Conservation (phyloP, 1,140 invertebrate genomes). For the Papilio polytes region DNA sequence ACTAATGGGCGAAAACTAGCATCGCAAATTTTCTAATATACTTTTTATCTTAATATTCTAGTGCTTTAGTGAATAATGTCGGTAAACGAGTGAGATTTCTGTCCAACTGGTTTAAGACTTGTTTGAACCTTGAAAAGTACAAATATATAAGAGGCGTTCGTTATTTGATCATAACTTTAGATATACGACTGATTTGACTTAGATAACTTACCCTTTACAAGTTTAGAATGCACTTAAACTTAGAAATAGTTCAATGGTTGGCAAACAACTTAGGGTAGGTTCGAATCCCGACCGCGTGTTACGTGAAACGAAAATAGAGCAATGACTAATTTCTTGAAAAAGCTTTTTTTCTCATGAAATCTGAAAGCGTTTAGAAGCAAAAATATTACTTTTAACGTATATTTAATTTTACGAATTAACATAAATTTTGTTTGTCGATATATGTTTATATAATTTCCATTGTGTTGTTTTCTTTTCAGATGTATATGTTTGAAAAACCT, state of each 20-base stretch:
- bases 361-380: not conserved
- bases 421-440: not conserved
- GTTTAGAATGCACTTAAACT: not conserved
- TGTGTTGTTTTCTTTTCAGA: not conserved
- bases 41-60: no score
- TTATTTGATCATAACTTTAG: not conserved
- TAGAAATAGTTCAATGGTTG: not conserved
- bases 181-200: not conserved
- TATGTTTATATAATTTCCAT: not conserved
- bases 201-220: not conserved
- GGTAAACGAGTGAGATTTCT: constrained; percentile 6
- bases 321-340: no score
- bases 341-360: not conserved
- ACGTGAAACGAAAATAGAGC: no score
- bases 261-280: no score
- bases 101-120: not conserved
- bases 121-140: not conserved
- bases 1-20: no score
- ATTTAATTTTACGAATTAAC: not conserved
- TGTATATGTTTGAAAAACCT: not conserved
- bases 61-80: not conserved
- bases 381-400: not conserved
- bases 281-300: no score
- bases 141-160: not conserved
- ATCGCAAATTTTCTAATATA: no score